Conservation (phyloP, 2,113 vertebrate genomes). For the Erythrocercus mccallii region DNA sequence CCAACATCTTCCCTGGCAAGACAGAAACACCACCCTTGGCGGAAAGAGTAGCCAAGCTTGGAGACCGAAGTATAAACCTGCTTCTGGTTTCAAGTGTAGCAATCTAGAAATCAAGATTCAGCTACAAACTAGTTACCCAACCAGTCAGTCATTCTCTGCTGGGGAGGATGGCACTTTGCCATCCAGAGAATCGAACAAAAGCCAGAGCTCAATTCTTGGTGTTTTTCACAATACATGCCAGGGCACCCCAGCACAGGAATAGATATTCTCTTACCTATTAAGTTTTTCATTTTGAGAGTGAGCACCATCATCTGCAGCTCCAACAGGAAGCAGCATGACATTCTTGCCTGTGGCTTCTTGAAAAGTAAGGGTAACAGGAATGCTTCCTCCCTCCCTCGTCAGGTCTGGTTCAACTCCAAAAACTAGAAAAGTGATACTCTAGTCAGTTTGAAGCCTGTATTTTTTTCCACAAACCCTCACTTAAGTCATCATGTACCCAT, state of each 20-base stretch:
- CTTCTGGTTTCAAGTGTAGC: not conserved
- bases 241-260: not conserved
- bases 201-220: not conserved
- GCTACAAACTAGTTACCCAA: not conserved
- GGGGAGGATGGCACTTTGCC: not conserved
- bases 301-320: slow-evolving; percentile 92
- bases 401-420: slow-evolving; percentile 95
- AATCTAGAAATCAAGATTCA: not conserved
- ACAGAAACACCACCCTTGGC: not conserved
- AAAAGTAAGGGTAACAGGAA: slow-evolving; percentile 94
- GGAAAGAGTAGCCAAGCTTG: not conserved
- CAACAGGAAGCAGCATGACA: slow-evolving; percentile 94
- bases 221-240: not conserved
- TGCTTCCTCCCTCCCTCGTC: slow-evolving; percentile 94
- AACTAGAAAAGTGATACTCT: slow-evolving; percentile 67
- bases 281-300: slow-evolving; percentile 98
- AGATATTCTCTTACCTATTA: slow-evolving; percentile 80
- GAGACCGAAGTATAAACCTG: not conserved
- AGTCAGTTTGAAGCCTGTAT: not conserved
- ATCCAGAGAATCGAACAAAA: not conserved
- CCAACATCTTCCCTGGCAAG: not conserved
- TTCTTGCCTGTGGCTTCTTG: slow-evolving; percentile 95
- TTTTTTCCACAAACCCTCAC: not conserved
- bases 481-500: not conserved
- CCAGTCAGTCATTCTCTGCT: not conserved